Base-by-base conservation (phyloP, 2,888 invertebrate species). In the Epirrhoe tristata region DNA sequence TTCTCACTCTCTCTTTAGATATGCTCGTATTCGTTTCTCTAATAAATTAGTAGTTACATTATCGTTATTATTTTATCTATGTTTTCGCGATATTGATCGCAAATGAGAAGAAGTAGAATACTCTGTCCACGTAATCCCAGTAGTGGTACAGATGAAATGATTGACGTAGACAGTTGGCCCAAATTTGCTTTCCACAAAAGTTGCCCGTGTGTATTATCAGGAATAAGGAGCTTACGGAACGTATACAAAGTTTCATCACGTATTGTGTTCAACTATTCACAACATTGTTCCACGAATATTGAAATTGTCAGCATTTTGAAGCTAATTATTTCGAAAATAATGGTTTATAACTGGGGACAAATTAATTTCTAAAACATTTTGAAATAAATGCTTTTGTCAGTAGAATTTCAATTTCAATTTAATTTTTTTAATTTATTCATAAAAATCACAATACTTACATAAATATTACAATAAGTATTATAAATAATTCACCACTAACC, bases 241-340 rank as follows among this genome's bases (percentile, higher is more conserved):
- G 63, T 57, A 62, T 65, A 69, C 69, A 55, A 36, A 48, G 63
- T 58, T 50, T 58, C 48, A 46, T 67, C 65, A 67, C 58, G 66
- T 67, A 72, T 70, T 72, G 68, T 72, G 51, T 62, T 63, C 55
- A 68, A 72, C 68, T 72, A 72, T 72, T 69, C 62, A 66, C 61
- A 66, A 63, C 59, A 57, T 59, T 66, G 64, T 61, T 54, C 43
- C 58, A 62, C 39, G 68, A 68, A 65, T 63, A 59, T 63, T 54
- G 67, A 70, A 69, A 66, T 67, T 67, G 67, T 64, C 72, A 70
- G 67, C 46, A 62, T 70, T 72, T 68, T 60, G 70, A 70, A 70
- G 62, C 70, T 57, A 59, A 58, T 57, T 51, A 55, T 31, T 57
- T 48, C 58, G 72, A 71, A 71, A 53, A 66, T 60, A 46, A 64